phyloP scores from a whole-genome alignment of 2,888 invertebrate species.

The Sarcophaga rosellei region DNA sequence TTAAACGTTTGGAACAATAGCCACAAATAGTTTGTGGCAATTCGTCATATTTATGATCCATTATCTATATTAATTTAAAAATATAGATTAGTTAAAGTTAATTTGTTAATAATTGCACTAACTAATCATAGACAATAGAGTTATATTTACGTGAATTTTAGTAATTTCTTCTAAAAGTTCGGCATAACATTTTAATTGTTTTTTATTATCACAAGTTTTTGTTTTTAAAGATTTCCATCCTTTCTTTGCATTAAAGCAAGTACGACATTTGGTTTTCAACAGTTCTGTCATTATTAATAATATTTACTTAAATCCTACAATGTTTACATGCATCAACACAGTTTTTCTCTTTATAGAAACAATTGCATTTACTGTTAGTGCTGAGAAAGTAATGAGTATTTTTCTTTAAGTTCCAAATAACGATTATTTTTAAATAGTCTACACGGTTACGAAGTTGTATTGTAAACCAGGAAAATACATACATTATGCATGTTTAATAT shows the following conservation, averaged over 20 bases:
- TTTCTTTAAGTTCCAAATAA: neutral
- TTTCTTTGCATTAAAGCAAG: constrained; percentile 34
- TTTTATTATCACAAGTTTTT: neutral
- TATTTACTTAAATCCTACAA: neutral
- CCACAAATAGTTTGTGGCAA: constrained; percentile 36
- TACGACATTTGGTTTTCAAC: constrained; percentile 32
- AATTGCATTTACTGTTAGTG: neutral
- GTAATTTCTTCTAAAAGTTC: constrained; percentile 44
- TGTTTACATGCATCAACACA: neutral
- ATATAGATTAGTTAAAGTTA: neutral
- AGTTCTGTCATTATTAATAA: neutral
- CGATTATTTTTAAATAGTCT: neutral
- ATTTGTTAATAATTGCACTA: neutral
- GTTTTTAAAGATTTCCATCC: constrained; percentile 1
- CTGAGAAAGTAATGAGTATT: neutral
- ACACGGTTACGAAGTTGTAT: too few species aligned
- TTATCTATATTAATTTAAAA: neutral
- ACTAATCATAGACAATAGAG: neutral
- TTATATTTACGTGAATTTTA: constrained; percentile 38
- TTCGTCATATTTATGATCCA: constrained; percentile 9
- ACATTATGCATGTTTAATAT: too few species aligned
- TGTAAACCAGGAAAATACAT: too few species aligned
- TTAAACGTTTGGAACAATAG: constrained; percentile 28
- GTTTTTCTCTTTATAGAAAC: neutral
- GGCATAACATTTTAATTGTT: constrained; percentile 18